Evolutionary conservation across 1,140 invertebrate species (phyloP).

Genomic region (Drosophila malerkotliana): DNA sequence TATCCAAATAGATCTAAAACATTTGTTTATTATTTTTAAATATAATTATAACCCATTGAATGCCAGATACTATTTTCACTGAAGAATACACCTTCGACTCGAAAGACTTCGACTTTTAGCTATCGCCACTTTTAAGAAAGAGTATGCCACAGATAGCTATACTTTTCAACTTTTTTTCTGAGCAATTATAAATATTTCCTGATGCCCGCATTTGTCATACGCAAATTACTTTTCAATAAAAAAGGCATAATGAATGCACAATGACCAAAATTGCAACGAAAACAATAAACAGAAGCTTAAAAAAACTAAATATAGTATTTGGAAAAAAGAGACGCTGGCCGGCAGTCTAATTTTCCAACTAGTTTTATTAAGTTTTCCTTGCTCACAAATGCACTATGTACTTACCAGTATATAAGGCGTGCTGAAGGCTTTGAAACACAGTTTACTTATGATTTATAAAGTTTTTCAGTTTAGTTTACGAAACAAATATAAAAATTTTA

Average conservation of each 20-base stretch:
- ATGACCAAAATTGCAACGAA: conserved; percentile 7
- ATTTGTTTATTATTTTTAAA: too few relatives aligned
- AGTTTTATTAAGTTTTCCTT: conserved; percentile 23
- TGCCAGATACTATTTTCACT: too few relatives aligned
- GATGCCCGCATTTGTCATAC: not conserved
- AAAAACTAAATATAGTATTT: conserved; percentile 6
- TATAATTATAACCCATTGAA: too few relatives aligned
- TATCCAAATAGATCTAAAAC: too few relatives aligned
- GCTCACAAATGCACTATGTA: not conserved
- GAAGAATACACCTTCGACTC: not conserved
- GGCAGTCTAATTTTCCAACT: conserved; percentile 17
- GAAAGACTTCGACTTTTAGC: not conserved
- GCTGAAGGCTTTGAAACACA: not conserved
- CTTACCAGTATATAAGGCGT: conserved; percentile 15
- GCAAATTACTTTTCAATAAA: not conserved
- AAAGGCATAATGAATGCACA: not conserved
- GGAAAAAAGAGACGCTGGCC: conserved; percentile 18
- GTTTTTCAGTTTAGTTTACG: conserved; percentile 32
- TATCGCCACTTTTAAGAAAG: not conserved
- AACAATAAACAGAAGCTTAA: conserved; percentile 28
- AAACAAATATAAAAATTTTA: conserved; percentile 35
- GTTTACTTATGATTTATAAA: not conserved
- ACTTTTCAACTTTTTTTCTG: not conserved
- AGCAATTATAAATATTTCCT: not conserved
- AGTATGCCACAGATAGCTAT: not conserved